phyloP scores from a whole-genome alignment of 2,113 vertebrate genomes.

The Antechinus flavipes region DNA sequence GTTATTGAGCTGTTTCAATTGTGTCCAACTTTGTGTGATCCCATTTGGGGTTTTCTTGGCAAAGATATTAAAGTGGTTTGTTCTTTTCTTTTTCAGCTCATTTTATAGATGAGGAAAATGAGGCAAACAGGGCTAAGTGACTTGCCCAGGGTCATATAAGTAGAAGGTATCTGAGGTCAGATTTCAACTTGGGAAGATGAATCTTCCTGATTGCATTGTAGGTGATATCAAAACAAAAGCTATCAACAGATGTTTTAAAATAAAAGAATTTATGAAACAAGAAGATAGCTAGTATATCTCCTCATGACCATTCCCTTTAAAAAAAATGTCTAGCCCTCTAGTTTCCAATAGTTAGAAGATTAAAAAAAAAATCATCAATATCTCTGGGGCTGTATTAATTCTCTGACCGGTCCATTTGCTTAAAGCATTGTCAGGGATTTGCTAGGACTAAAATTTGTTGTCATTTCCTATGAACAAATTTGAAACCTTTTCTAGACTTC shows the following conservation, averaged over 20 bases:
- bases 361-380: not conserved
- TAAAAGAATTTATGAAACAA: not conserved
- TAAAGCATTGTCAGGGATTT: not conserved
- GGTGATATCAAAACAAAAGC: not conserved
- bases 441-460: not conserved
- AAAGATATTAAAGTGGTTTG: not conserved
- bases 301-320: not conserved
- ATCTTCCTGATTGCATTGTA: not conserved
- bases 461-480: not conserved
- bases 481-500: not conserved
- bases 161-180: not conserved
- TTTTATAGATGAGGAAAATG: not conserved
- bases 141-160: not conserved
- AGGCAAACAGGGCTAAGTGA: not conserved
- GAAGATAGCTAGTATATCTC: not conserved
- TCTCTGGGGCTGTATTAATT: not conserved
- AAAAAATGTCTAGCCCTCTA: not conserved
- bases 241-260: not conserved
- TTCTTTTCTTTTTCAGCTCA: not conserved
- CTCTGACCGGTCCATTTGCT: not conserved
- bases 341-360: not conserved
- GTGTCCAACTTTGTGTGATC: not conserved
- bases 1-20: not conserved
- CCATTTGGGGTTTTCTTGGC: not conserved
- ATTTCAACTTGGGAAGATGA: not conserved